Evolutionary conservation across 2,888 invertebrate species (phyloP), one percentile per base, ranked within the genome.

Genomic region (Pardosa pseudoannulata): DNA sequence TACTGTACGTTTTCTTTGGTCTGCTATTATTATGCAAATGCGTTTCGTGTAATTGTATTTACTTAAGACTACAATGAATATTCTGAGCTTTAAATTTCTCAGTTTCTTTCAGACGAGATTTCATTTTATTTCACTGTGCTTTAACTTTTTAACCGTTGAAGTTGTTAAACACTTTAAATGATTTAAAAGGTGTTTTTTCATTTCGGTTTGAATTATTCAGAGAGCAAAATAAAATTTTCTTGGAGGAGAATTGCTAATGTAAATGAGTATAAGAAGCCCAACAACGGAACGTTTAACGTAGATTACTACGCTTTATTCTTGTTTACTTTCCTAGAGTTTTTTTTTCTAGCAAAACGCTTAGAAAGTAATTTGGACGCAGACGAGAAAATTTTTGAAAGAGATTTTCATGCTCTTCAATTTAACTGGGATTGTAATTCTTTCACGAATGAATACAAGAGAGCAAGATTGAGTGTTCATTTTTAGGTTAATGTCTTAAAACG

Each of bases 31-130:
- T 87, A 87, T 87, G 87, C 80, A 87, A 87, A 87, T 87, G 80
- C 29, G 56, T 27, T n/a, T 71, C 62, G 70, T 76, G 87, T 87
- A 87, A 87, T 87, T 87, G 80, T 87, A 87, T 87, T 87, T 87
- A 87, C 87, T 80, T 87, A 87, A 87, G 87, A 72, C 87, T 65
- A 67, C 76, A 75, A 87, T 87, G 87, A 87, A 87, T 87, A 87
- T 80, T 87, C 80, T 72, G 31, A 71, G 65, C 65, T 78, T 79
- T 85, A 85, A 85, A 85, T 56, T 56, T 56, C 56, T 56, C 23
- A 23, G 56, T 56, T 56, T 56, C 56, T 56, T 56, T 56, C 3
- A 46, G 62, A 62, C 1, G 28, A 0, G 7, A 65, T 65, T 65
- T 65, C 29, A 29, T 65, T 13, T 31, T 65, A n/a, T 31, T 31